Conservation (phyloP, 1,140 invertebrate species). For the Goniozus legneri region DNA sequence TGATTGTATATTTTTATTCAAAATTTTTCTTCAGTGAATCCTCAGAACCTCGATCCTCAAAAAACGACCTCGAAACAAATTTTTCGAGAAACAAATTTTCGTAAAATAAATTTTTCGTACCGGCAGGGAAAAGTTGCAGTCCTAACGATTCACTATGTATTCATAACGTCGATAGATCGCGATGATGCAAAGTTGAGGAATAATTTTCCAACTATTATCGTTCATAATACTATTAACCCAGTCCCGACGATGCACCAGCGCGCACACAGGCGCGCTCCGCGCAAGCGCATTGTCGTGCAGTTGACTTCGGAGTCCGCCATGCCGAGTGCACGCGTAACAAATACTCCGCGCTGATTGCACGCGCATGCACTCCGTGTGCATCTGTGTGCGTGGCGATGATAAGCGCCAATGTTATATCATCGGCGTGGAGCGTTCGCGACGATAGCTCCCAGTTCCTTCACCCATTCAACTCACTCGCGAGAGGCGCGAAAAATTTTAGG, state of each 20-base stretch:
- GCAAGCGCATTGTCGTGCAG: not conserved
- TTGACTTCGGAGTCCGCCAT: not conserved
- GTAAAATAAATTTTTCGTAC: too few species aligned
- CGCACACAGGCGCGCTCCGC: too few species aligned
- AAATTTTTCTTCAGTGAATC: too few species aligned
- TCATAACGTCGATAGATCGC: conserved; percentile 14
- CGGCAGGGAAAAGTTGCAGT: too few species aligned
- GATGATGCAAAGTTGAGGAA: conserved; percentile 3
- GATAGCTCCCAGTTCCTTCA: conserved; percentile 15
- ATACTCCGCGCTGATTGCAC: conserved; percentile 11
- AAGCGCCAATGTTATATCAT: conserved; percentile 18
- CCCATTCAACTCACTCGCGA: conserved; percentile 7
- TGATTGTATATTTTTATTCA: too few species aligned
- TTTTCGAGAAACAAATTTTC: too few species aligned
- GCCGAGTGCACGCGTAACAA: conserved; percentile 17
- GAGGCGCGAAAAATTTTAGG: too few species aligned
- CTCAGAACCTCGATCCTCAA: too few species aligned
- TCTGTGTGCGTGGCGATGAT: conserved; percentile 11
- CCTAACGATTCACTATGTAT: too few species aligned
- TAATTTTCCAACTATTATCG: not conserved
- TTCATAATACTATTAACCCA: not conserved
- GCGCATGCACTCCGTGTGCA: not conserved
- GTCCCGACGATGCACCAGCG: not conserved
- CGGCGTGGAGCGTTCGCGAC: conserved; percentile 6
- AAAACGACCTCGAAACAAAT: too few species aligned